Base-by-base conservation (phyloP, 2,888 invertebrate species). In the Neria commutata region DNA sequence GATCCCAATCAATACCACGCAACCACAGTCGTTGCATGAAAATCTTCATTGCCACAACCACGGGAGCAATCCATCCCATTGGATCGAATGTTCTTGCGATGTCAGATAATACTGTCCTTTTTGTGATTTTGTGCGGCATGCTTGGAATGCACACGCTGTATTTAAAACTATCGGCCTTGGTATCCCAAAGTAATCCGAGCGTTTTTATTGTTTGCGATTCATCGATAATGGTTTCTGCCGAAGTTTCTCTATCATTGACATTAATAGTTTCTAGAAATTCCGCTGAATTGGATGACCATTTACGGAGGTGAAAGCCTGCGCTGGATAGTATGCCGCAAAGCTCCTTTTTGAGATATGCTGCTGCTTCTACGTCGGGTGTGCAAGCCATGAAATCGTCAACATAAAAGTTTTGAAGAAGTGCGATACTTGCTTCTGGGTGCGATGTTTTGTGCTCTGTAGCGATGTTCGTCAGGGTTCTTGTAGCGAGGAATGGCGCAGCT, bases 11-110 rank as follows among this genome's bases (percentile, higher is more conserved):
- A 2, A 51, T 21, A 14, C 51, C 23, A n/a, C 21, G 26, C 11
- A 59, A 19, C 51, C 54, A 59, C 14, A 57, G 16, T 25, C 46
- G 24, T 29, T 59, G 54, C 49, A 55, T 54, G 21, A 48, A 51
- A 8, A 60, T 56, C 25, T 54, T 54, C 50, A 54, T 54, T 1
- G 21, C n/a, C 19, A 59, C 37, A 1, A 54, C 45, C 3, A 54
- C 42, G 2, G 58, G 48, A 19, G 59, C 46, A 5, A 59, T n/a
- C 29, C 46, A 46, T 1, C 59, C 59, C 2, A 59, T 11, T 33
- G 51, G 55, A 34, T 56, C 58, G 19, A 48, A 62, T 14, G 50
- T 40, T 33, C 37, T 55, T 3, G 58, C 10, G 10, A 58, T 54
- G 19, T 49, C 49, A 17, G 49, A 49, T 16, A 57, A 37, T 8